Percentiles rank a stretch among this genome's conserved stretches.
These are phyloP conservation scores for Cabera pusaria DNA, from an alignment of 2,888 invertebrate species.

Conservation along the genomic window DNA sequence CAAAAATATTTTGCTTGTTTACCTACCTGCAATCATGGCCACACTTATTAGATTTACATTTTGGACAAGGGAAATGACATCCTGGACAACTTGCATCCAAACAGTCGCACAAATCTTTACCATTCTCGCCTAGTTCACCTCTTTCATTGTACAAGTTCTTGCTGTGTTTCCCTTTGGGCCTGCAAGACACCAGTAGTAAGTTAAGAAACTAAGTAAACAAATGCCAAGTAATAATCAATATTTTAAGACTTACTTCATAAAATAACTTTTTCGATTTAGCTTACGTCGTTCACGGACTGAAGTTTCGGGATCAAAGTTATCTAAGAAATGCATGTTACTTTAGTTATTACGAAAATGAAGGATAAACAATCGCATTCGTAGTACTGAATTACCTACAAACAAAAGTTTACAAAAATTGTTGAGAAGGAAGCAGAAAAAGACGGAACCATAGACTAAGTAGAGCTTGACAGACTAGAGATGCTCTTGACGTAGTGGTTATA, in stretches of 20 bases:
- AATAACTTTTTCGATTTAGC: conserved; percentile 85
- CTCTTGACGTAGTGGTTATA: too few relatives aligned
- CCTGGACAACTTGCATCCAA: conserved; percentile 90
- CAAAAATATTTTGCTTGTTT: too few relatives aligned
- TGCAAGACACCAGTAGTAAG: too few relatives aligned
- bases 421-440: too few relatives aligned
- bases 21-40: conserved; percentile 90
- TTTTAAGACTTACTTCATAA: conserved; percentile 52
- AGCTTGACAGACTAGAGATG: too few relatives aligned
- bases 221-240: neutral
- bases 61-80: conserved; percentile 91
- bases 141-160: conserved; percentile 87
- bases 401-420: too few relatives aligned
- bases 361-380: too few relatives aligned
- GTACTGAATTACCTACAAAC: too few relatives aligned
- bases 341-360: too few relatives aligned
- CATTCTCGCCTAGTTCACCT: conserved; percentile 85
- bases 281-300: conserved; percentile 91
- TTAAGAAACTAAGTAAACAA: too few relatives aligned
- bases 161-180: conserved; percentile 51
- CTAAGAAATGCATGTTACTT: conserved; percentile 57
- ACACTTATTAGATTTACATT: conserved; percentile 89
- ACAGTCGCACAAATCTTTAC: conserved; percentile 93
- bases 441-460: too few relatives aligned
- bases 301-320: conserved; percentile 90